A percentile compares a stretch with the other conserved stretches of the same genome.
These are phyloP conservation scores for Mustela nigripes DNA, from an alignment of 2,113 vertebrate species.

Conservation along the genomic window DNA sequence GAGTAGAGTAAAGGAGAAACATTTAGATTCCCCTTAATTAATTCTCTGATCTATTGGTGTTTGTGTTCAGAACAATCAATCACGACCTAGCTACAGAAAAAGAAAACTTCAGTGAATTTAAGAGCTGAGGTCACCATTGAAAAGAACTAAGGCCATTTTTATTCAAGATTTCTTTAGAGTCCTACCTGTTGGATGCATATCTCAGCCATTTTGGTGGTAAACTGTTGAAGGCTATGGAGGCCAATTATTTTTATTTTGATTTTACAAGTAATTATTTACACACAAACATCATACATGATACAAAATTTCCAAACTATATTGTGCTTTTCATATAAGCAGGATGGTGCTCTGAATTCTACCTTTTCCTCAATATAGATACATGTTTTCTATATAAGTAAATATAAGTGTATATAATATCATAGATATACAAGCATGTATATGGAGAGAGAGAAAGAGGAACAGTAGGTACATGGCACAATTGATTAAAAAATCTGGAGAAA, in stretches of 20 bases:
- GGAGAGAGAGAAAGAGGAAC: not conserved
- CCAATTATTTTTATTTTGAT: not conserved
- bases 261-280: not conserved
- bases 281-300: not conserved
- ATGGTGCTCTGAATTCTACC: not conserved
- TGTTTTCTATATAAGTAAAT: not conserved
- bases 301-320: not conserved
- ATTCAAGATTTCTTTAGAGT: not conserved
- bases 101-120: constrained; percentile 24
- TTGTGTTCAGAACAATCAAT: constrained; percentile 58
- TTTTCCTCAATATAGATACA: not conserved
- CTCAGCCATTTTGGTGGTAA: not conserved
- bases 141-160: not conserved
- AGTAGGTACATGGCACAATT: not conserved
- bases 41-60: constrained; percentile 56
- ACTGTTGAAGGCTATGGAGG: not conserved
- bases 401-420: too few relatives aligned
- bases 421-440: too few relatives aligned
- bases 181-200: not conserved
- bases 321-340: not conserved
- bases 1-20: constrained; percentile 22
- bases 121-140: not conserved
- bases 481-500: not conserved
- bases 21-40: constrained; percentile 65
- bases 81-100: not conserved